Conservation (phyloP, 2,888 invertebrate genomes). For the Dynastes hyllus region DNA sequence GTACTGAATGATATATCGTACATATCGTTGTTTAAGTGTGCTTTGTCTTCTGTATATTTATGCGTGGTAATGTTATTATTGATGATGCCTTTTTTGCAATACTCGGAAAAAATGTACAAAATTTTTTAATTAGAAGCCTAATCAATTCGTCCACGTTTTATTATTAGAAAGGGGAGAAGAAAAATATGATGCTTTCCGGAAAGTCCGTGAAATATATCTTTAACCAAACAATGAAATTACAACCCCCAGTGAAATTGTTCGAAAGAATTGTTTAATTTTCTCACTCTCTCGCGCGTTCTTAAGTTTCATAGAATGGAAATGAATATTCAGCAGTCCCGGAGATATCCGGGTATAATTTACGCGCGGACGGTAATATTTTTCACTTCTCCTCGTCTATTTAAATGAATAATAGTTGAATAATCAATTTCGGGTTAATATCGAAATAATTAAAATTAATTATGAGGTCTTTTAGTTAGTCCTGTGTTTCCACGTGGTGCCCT, state of each 20-base stretch:
- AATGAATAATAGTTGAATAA: slow-evolving; percentile 49
- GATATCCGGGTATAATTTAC: slow-evolving; percentile 46
- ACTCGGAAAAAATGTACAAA: background rate
- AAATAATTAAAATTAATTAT: slow-evolving; percentile 52
- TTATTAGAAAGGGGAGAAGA: background rate
- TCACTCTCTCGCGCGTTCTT: slow-evolving; percentile 25
- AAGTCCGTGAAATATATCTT: slow-evolving; percentile 34
- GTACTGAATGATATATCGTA: no score
- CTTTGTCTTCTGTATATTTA: no score
- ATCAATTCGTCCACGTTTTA: background rate
- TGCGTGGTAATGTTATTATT: no score
- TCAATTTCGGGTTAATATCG: slow-evolving; percentile 44
- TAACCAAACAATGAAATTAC: slow-evolving; percentile 36
- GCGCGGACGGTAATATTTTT: slow-evolving; percentile 37
- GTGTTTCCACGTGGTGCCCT: slow-evolving; percentile 6
- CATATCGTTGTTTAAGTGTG: no score
- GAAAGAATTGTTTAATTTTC: slow-evolving; percentile 46
- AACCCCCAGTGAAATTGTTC: slow-evolving; percentile 34
- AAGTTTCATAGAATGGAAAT: slow-evolving; percentile 32
- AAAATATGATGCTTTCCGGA: slow-evolving; percentile 11
- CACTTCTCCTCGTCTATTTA: slow-evolving; percentile 47
- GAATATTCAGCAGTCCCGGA: slow-evolving; percentile 43
- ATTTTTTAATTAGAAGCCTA: background rate
- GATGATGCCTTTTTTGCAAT: no score
- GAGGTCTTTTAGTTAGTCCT: slow-evolving; percentile 44